Conservation (phyloP, 2,888 invertebrate genomes). For the Limnephilus lunatus region DNA sequence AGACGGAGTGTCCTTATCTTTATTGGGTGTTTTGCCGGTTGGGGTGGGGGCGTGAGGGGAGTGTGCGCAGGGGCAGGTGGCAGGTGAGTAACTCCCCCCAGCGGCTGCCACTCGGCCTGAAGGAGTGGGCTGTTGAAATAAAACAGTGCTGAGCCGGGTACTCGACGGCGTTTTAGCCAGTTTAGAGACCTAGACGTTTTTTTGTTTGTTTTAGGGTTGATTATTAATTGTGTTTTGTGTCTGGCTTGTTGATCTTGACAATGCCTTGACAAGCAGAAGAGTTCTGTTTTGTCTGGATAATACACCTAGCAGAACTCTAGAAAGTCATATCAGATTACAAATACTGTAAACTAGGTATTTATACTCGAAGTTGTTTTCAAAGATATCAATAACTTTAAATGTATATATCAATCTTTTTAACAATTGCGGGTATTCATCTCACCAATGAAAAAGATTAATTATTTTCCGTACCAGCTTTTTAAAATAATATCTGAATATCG, state of each 20-base stretch:
- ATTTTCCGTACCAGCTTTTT: too few relatives aligned
- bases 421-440: too few relatives aligned
- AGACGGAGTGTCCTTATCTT: constrained; percentile 40
- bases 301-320: too few relatives aligned
- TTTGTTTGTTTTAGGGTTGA: not conserved
- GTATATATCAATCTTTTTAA: too few relatives aligned
- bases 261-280: too few relatives aligned
- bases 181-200: not conserved
- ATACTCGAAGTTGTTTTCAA: too few relatives aligned
- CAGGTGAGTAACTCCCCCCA: not conserved
- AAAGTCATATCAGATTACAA: too few relatives aligned
- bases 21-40: constrained; percentile 33
- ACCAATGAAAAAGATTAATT: too few relatives aligned
- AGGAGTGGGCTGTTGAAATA: constrained; percentile 26
- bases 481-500: too few relatives aligned
- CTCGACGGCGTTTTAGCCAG: not conserved
- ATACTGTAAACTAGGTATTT: too few relatives aligned
- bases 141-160: constrained; percentile 11
- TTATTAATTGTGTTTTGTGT: not conserved
- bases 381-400: too few relatives aligned
- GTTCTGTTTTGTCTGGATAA: too few relatives aligned
- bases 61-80: not conserved
- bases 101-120: not conserved
- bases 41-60: not conserved
- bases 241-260: not conserved